A percentile compares a stretch with the other conserved stretches of the same genome.
These are phyloP conservation scores for Anoplolepis gracilipes DNA, from an alignment of 1,140 invertebrate genomes.

Conservation along the genomic window DNA sequence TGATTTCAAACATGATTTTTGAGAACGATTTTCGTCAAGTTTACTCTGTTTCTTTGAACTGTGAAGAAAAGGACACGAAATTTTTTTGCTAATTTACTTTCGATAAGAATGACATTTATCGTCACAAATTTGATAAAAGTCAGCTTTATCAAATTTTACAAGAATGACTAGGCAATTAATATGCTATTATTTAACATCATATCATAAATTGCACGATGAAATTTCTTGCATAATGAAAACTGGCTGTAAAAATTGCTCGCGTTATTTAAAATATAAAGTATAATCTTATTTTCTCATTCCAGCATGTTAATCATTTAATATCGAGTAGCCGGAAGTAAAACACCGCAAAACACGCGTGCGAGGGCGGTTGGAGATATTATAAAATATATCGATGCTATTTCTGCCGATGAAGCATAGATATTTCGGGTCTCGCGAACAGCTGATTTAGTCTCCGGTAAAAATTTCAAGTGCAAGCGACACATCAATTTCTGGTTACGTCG, in stretches of 20 bases:
- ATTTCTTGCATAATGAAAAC: background rate
- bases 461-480: slow-evolving; percentile 33
- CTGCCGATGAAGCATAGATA: slow-evolving; percentile 55
- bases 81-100: background rate
- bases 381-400: slow-evolving; percentile 59
- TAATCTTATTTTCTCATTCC: background rate
- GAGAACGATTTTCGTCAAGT: background rate
- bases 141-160: slow-evolving; percentile 1
- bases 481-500: slow-evolving; percentile 26
- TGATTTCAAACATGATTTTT: background rate
- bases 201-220: background rate
- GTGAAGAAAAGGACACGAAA: background rate
- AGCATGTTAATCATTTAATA: slow-evolving; percentile 14
- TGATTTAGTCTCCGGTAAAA: slow-evolving; percentile 32
- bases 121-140: background rate
- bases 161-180: background rate
- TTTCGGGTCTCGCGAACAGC: slow-evolving; percentile 32
- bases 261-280: background rate
- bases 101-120: background rate
- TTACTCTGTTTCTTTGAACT: background rate
- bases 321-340: slow-evolving; percentile 39
- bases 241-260: no score
- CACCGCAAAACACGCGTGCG: slow-evolving; percentile 26
- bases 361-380: slow-evolving; percentile 16
- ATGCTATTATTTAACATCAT: background rate